phyloP scores from a whole-genome alignment of 2,113 vertebrate genomes.

The Vidua chalybeata region DNA sequence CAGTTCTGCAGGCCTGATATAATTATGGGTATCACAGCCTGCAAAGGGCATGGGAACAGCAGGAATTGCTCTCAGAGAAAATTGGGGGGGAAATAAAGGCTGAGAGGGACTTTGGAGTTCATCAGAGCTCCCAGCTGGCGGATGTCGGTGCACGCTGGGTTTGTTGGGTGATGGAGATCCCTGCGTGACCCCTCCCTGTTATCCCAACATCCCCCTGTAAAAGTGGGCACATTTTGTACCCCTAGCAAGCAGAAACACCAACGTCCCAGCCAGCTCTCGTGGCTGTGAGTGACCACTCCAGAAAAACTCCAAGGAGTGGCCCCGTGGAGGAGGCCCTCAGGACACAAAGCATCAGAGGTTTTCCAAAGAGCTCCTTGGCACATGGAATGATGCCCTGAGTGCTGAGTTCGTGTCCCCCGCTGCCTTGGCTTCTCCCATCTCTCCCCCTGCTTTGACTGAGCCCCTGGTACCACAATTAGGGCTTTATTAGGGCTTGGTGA shows the following conservation, averaged over 20 bases:
- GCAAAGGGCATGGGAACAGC: background rate
- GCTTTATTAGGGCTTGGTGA: background rate
- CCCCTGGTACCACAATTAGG: too few relatives aligned
- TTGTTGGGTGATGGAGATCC: background rate
- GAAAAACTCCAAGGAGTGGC: background rate
- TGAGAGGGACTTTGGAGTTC: background rate
- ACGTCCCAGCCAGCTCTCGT: rapidly evolving
- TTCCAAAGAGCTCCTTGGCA: background rate
- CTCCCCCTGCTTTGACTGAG: background rate
- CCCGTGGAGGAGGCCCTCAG: background rate
- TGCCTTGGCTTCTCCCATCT: background rate
- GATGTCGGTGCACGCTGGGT: rapidly evolving
- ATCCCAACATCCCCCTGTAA: background rate
- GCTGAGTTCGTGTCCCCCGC: rapidly evolving
- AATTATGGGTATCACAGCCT: background rate
- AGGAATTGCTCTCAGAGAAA: background rate
- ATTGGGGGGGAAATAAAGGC: background rate
- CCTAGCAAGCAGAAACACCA: background rate
- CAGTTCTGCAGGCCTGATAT: background rate
- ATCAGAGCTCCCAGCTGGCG: background rate
- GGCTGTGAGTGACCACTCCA: background rate
- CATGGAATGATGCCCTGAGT: background rate
- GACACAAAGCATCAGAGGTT: rapidly evolving
- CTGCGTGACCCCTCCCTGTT: background rate
- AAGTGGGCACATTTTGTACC: rapidly evolving